A percentile compares a stretch with the other conserved stretches of the same genome.
Evolutionary conservation across 2,888 invertebrate species (phyloP).

Genomic region (Caenorhabditis zanzibari): DNA sequence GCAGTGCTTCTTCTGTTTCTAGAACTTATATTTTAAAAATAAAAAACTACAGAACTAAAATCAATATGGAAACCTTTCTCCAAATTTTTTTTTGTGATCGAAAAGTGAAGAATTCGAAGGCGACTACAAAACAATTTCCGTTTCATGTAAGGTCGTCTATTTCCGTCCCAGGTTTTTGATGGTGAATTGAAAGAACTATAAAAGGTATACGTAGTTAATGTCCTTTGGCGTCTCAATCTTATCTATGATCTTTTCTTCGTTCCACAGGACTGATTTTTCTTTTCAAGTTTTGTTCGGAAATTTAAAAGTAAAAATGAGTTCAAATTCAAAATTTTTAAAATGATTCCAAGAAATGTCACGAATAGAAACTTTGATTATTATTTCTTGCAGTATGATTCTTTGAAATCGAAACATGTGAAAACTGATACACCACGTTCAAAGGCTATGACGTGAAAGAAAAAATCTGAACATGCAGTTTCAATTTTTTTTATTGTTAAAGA

Average conservation of each 20-base stretch:
- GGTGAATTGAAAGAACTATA: slow-evolving; percentile 47
- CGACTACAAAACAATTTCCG: slow-evolving; percentile 8
- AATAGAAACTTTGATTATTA: too few species aligned
- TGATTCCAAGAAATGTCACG: too few species aligned
- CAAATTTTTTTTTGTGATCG: neutral
- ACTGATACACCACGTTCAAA: too few species aligned
- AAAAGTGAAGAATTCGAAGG: neutral
- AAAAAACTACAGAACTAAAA: neutral
- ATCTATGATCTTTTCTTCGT: slow-evolving; percentile 16
- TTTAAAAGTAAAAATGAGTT: too few species aligned
- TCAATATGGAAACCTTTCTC: neutral
- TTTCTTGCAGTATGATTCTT: too few species aligned
- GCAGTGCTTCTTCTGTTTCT: slow-evolving; percentile 12
- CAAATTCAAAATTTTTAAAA: too few species aligned
- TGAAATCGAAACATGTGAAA: too few species aligned
- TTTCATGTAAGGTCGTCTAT: slow-evolving; percentile 34
- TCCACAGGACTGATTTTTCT: neutral
- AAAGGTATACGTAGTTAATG: slow-evolving; percentile 16
- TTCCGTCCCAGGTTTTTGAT: slow-evolving; percentile 13
- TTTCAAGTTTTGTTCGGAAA: too few species aligned
- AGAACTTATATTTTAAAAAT: slow-evolving; percentile 1
- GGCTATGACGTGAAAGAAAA: neutral
- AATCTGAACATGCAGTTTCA: neutral
- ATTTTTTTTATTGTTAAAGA: too few species aligned
- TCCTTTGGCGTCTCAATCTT: neutral